phyloP scores from a whole-genome alignment of 2,797 vertebrate genomes.

The Emys orbicularis region DNA sequence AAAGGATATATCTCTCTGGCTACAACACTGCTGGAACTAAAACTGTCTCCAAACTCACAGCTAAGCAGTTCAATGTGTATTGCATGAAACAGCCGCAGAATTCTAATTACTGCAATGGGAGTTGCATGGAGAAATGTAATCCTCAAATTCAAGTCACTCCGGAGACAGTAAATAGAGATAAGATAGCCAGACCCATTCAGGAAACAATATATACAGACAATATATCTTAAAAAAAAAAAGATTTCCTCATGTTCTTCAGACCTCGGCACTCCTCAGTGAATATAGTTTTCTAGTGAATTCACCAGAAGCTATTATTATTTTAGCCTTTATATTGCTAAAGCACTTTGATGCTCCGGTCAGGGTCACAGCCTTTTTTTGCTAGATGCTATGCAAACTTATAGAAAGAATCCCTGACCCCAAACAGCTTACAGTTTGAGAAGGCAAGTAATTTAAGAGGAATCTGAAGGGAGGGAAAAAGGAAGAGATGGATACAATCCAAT shows the following conservation, averaged over 20 bases:
- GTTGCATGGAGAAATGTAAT: constrained; percentile 49
- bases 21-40: constrained; percentile 59
- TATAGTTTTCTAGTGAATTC: not conserved
- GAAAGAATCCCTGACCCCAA: not conserved
- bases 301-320: constrained; percentile 17
- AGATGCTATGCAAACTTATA: constrained; percentile 8
- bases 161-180: constrained; percentile 27
- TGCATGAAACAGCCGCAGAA: constrained; percentile 62
- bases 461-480: not conserved
- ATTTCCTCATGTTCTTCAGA: constrained; percentile 10
- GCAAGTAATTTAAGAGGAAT: not conserved
- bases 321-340: not conserved
- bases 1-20: constrained; percentile 66
- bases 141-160: constrained; percentile 65
- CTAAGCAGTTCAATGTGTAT: constrained; percentile 67
- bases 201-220: not conserved
- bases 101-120: constrained; percentile 70
- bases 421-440: constrained; percentile 10
- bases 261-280: not conserved
- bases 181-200: not conserved
- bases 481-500: not conserved
- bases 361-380: constrained; percentile 14
- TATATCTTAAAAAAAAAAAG: not conserved
- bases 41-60: constrained; percentile 64
- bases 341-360: constrained; percentile 22